Evolutionary conservation across 2,888 invertebrate species (phyloP).

Genomic region (Drosophila flavopinicola): DNA sequence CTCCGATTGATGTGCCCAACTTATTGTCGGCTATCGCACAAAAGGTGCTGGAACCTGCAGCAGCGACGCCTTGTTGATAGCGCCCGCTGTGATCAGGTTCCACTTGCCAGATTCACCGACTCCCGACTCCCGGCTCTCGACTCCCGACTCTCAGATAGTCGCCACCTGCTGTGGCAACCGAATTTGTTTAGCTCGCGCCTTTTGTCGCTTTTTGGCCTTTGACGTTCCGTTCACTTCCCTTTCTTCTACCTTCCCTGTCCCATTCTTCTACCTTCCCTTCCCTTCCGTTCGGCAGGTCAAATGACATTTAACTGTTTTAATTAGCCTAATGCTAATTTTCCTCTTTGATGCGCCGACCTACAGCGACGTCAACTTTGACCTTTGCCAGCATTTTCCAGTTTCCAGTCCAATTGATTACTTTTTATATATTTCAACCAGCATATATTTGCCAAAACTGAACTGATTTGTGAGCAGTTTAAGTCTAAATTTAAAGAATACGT

Average conservation of each 20-base stretch:
- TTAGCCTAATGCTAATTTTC: conserved; percentile 36
- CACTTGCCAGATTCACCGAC: conserved; percentile 4
- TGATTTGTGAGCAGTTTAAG: no score
- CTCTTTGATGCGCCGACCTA: conserved; percentile 18
- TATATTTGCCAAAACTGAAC: no score
- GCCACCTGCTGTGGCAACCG: conserved; percentile 66
- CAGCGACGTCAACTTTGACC: neutral
- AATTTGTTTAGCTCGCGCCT: conserved; percentile 74
- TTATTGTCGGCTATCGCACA: conserved; percentile 73
- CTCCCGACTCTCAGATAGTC: neutral
- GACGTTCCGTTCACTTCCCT: conserved; percentile 11
- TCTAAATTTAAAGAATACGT: no score
- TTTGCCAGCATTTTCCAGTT: neutral
- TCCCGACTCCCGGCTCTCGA: neutral
- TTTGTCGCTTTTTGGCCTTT: conserved; percentile 13
- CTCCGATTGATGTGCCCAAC: conserved; percentile 79
- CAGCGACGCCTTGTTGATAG: conserved; percentile 72
- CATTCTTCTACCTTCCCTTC: no score
- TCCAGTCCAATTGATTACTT: no score
- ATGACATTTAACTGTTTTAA: conserved; percentile 62
- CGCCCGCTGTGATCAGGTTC: conserved; percentile 62
- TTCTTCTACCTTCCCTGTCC: no score
- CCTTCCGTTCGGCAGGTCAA: conserved; percentile 11
- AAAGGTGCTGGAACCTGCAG: conserved; percentile 80
- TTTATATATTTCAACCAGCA: no score